Evolutionary conservation across 2,113 vertebrate genomes (phyloP).

Genomic region (Apodemus speciosus): DNA sequence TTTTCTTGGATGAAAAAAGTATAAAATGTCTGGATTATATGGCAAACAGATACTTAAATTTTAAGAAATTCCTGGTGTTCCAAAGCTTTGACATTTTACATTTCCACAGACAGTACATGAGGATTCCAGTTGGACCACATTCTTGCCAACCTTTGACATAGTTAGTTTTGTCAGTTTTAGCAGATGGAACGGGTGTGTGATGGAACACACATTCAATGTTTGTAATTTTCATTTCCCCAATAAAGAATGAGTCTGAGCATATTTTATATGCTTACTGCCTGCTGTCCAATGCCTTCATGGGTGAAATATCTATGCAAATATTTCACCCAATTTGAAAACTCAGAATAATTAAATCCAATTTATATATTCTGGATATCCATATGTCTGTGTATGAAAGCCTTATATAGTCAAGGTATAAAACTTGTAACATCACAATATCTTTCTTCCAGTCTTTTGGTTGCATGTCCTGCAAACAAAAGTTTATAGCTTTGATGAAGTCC

Average conservation of each 20-base stretch:
- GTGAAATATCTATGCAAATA: not conserved
- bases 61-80: not conserved
- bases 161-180: not conserved
- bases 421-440: not conserved
- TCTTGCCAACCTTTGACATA: not conserved
- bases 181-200: not conserved
- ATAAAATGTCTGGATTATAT: not conserved
- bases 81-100: not conserved
- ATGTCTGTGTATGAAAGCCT: not conserved
- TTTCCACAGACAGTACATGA: not conserved
- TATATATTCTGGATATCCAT: not conserved
- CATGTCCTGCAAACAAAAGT: not conserved
- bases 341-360: conserved; percentile 21
- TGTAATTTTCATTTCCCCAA: not conserved
- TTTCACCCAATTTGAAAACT: not conserved
- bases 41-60: not conserved
- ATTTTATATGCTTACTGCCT: not conserved
- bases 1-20: not conserved
- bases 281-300: not conserved
- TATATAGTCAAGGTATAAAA: not conserved
- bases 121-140: not conserved
- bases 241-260: not conserved
- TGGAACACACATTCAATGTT: not conserved
- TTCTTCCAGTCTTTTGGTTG: not conserved
- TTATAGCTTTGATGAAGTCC: not conserved